Base-by-base conservation (phyloP, 2,888 invertebrate species). In the Digitonthophagus gazella region DNA sequence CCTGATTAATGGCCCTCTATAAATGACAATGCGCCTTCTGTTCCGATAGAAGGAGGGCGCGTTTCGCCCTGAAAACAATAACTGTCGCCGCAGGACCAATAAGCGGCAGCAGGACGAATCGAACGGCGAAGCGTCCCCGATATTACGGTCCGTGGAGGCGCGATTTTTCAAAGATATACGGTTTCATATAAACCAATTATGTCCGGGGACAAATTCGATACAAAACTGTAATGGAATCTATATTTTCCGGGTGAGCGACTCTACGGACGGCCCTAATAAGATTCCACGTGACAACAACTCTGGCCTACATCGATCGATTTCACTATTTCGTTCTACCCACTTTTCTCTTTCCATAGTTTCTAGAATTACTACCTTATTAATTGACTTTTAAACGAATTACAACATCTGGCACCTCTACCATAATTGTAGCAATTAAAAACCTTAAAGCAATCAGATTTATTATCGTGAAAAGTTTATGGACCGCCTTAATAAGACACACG, bases 221-320 rank as follows among this genome's bases (percentile, higher is more conserved):
- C 67, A 67, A 64, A 64, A 58, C 64, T 63, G 57, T 75, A 75
- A 75, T 74, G 74, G 73, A 72, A 74, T 67, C 65, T 65, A 65
- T 67, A 67, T 67, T 67, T 67, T 67, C 64, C 64, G 67, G 3
- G 15, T 15, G 56, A 15, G 14, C 56, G 28, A 67, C 20, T 57
- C 11, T 19, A 14, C 61, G 18, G 5, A 1, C n/a, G 8, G 19
- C 16, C 8, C 6, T 61, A 61, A 61, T 61, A 61, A 61, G 61
- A 6, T 19, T 20, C 18, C 20, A 61, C 58, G 18, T 58, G 15
- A 58, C 18, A 15, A 15, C 11, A 16, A 15, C 18, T 6, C 3
- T 4, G 3, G 3, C 22, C 6, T 22, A 4, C 22, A 22, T 22
- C 22, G n/a, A n/a, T n/a, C n/a, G n/a, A n/a, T n/a, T n/a, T n/a